Conservation (phyloP, 2,113 vertebrate genomes). For the Hippocampus guttulatus region DNA sequence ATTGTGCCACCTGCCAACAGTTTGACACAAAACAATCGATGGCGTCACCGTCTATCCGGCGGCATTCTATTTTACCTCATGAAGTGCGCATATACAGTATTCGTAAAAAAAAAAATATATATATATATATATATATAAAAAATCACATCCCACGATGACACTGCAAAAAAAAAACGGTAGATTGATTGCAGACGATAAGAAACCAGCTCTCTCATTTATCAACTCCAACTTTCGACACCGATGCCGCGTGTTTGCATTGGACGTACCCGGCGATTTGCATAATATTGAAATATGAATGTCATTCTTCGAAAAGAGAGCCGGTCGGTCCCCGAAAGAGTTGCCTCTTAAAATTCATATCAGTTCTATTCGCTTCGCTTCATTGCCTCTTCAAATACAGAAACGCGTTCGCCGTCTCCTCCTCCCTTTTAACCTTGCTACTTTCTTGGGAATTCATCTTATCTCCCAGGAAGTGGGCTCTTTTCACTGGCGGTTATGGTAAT, state of each 20-base stretch:
- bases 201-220: not conserved
- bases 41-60: too few species aligned
- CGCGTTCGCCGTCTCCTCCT: conserved; percentile 11
- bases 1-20: not conserved
- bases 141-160: too few species aligned
- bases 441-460: conserved; percentile 30
- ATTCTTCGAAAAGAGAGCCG: not conserved
- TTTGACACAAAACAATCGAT: not conserved
- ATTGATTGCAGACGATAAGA: conserved; percentile 9
- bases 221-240: conserved; percentile 2
- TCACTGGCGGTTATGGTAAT: conserved; percentile 50
- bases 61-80: not conserved
- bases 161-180: not conserved
- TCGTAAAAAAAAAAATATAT: too few species aligned
- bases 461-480: conserved; percentile 46
- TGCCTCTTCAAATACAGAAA: conserved; percentile 24
- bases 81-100: not conserved
- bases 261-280: not conserved
- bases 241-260: not conserved
- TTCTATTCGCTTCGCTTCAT: conserved; percentile 11
- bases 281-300: not conserved
- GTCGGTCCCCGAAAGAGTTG: not conserved
- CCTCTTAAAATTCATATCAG: conserved; percentile 22
- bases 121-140: too few species aligned
- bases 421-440: conserved; percentile 23